A percentile compares a stretch with the other conserved stretches of the same genome.
Conservation (phyloP, 2,888 invertebrate genomes). For the Chaetogeoica ovagalla region DNA sequence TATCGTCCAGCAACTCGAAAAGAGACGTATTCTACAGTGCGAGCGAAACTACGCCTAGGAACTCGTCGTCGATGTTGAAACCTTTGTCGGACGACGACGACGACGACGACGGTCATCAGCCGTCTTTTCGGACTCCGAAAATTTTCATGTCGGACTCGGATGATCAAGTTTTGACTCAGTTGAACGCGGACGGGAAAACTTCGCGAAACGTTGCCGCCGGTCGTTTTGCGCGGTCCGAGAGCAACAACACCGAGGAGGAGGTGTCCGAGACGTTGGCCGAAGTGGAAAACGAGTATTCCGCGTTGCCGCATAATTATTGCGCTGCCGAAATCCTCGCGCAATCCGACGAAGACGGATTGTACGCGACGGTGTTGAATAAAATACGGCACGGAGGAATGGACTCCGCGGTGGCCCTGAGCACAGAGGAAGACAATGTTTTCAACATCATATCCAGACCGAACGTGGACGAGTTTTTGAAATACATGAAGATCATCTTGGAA, state of each 20-base stretch:
- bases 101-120: not conserved
- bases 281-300: constrained; percentile 11
- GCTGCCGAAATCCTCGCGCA: not conserved
- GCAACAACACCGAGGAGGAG: constrained; percentile 44
- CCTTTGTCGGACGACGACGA: not conserved
- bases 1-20: constrained; percentile 36
- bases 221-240: constrained; percentile 3
- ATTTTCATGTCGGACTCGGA: constrained; percentile 34
- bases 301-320: not conserved
- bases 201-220: not conserved
- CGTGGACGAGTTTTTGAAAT: constrained; percentile 27
- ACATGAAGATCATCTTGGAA: constrained; percentile 40
- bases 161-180: constrained; percentile 32
- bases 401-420: not conserved
- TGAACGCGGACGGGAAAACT: not conserved
- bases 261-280: constrained; percentile 34
- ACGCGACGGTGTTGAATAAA: constrained; percentile 12
- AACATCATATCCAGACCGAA: not conserved
- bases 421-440: constrained; percentile 9
- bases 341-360: constrained; percentile 15
- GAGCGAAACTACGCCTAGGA: constrained; percentile 34
- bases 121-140: constrained; percentile 18
- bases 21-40: constrained; percentile 31
- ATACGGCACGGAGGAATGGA: not conserved
- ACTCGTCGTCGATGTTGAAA: not conserved